These are phyloP conservation scores for Leptinotarsa lineolata DNA, from an alignment of 1,140 invertebrate species.

Conservation along the genomic window DNA sequence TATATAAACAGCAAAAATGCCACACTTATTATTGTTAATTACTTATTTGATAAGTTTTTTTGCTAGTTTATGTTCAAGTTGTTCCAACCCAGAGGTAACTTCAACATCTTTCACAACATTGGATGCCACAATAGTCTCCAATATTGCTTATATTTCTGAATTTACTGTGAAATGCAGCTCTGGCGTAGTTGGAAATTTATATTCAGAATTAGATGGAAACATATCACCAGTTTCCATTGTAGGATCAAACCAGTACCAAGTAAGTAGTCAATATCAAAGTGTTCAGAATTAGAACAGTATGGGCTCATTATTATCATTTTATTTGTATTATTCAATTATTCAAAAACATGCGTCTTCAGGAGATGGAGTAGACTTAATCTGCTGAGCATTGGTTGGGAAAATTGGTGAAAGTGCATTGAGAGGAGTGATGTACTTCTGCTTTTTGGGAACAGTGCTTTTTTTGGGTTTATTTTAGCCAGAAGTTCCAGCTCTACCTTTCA, in stretches of 20 bases:
- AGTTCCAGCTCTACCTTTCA: too few relatives aligned
- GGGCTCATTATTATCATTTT: too few relatives aligned
- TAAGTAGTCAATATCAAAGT: conserved; percentile 51
- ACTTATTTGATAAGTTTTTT: neutral
- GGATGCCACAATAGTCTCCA: conserved; percentile 86
- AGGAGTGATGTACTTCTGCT: too few relatives aligned
- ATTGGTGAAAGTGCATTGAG: too few relatives aligned
- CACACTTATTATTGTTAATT: neutral
- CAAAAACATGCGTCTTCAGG: too few relatives aligned
- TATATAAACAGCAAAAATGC: neutral
- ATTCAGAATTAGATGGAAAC: conserved; percentile 83
- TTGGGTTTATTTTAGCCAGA: too few relatives aligned
- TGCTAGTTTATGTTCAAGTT: conserved; percentile 48
- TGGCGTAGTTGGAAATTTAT: conserved; percentile 71
- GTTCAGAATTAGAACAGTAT: neutral
- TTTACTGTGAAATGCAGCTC: conserved; percentile 71
- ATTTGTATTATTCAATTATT: too few relatives aligned
- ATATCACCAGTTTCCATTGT: conserved; percentile 78
- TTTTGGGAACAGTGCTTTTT: too few relatives aligned
- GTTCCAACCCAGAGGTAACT: conserved; percentile 67
- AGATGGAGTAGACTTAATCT: too few relatives aligned
- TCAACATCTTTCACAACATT: conserved; percentile 81
- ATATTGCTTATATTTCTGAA: conserved; percentile 79
- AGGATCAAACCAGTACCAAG: conserved; percentile 78
- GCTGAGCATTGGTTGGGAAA: too few relatives aligned